Base-by-base conservation (phyloP, 2,888 invertebrate genomes). In the Eremobia ochroleuca region DNA sequence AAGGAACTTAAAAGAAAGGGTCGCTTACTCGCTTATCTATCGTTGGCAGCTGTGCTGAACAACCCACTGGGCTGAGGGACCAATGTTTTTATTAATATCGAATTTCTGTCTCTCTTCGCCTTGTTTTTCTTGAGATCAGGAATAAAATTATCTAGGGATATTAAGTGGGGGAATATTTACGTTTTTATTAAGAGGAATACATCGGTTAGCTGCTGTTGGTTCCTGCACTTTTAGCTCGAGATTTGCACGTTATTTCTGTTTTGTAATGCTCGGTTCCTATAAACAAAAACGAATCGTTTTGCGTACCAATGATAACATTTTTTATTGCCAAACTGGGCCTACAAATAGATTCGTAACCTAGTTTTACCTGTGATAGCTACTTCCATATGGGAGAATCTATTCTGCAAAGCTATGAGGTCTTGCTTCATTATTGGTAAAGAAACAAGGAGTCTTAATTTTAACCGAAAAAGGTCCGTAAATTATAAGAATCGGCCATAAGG, bases 11-110 rank as follows among this genome's bases (percentile, higher is more conserved):
- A 92, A 94, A 93, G 92, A 93, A 94, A 92, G 96, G 96, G 92
- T 92, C 93, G 84, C 94, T 95, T 96, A 95, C 95, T 92, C 93
- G 85, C 95, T 95, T 96, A 96, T 96, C 96, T 93, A 81, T 79
- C 78, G 82, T 81, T 88, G 90, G 90, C 96, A 96, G 96, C 94
- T 94, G 93, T 89, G 91, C 88, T 90, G 93, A 92, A 94, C 93
- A 95, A 93, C 93, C 93, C 85, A 85, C 82, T 88, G 89, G 86
- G 82, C 82, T 82, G 58, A 73, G 77, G 78, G 77, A 66, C 65
- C 75, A 85, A 79, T 86, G 79, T 73, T 85, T 85, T 80, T 88
- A 88, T 83, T 88, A 87, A 81, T 80, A 88, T 79, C 71, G 62
- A 79, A 67, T 79, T 79, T 83, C 80, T 82, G 79, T 80, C 66